These are phyloP conservation scores for Phocoena sinus DNA, from an alignment of 2,113 vertebrate genomes.

Conservation along the genomic window DNA sequence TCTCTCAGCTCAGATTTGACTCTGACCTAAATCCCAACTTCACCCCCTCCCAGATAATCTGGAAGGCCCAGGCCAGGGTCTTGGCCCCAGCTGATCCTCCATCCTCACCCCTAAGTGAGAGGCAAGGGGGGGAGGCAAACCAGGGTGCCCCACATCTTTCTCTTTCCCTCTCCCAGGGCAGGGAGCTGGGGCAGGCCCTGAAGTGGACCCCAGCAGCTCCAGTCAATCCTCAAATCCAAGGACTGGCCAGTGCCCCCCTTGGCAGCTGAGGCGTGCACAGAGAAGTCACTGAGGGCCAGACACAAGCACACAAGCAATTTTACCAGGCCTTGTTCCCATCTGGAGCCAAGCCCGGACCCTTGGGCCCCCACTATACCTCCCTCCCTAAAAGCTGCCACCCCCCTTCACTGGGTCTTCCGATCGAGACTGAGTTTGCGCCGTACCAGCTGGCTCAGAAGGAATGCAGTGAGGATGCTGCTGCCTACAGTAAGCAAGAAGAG, in stretches of 20 bases:
- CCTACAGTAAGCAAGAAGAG: slow-evolving; percentile 88
- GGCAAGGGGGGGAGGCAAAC: not conserved
- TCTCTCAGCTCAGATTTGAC: not conserved
- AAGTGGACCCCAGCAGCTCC: not conserved
- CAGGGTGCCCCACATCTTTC: not conserved
- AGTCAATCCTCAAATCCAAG: not conserved
- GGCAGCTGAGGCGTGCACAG: not conserved
- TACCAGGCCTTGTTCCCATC: slow-evolving; percentile 44
- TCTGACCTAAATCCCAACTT: not conserved
- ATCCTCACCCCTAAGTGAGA: not conserved
- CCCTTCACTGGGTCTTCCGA: slow-evolving; percentile 84
- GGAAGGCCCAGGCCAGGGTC: not conserved
- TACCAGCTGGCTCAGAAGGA: slow-evolving; percentile 87
- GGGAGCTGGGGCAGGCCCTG: not conserved
- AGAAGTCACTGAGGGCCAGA: not conserved
- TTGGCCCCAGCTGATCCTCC: not conserved
- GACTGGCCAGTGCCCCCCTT: not conserved
- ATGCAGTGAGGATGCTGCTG: slow-evolving; percentile 89
- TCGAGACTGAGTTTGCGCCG: slow-evolving; percentile 80
- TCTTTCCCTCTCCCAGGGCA: not conserved
- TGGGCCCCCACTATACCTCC: not conserved
- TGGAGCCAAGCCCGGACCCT: not conserved
- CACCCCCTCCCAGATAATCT: not conserved
- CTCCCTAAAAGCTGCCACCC: not conserved
- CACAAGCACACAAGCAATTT: slow-evolving; percentile 44